Evolutionary conservation across 1,140 invertebrate species (phyloP).

Genomic region (Brachionus rubens): DNA sequence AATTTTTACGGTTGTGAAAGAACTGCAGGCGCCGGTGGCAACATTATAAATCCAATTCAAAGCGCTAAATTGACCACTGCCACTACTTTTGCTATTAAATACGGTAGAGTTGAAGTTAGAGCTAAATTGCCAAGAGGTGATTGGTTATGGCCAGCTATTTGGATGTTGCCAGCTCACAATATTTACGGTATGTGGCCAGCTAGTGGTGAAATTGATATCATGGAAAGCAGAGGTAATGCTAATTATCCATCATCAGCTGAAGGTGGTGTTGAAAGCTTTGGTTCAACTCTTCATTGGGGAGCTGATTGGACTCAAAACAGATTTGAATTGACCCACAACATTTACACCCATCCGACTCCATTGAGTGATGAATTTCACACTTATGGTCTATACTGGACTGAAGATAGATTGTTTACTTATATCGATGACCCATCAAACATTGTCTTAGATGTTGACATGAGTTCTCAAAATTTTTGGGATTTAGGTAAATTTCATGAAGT

Average conservation of each 20-base stretch:
- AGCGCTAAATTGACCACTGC: constrained; percentile 70
- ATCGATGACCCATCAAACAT: constrained; percentile 15
- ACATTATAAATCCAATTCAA: constrained; percentile 63
- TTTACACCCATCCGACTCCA: background rate
- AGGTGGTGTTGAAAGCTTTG: constrained; percentile 20
- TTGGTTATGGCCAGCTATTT: constrained; percentile 71
- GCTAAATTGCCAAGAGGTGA: constrained; percentile 73
- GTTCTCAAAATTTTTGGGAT: constrained; percentile 50
- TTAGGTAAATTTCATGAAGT: constrained; percentile 49
- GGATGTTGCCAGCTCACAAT: constrained; percentile 54
- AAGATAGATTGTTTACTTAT: constrained; percentile 19
- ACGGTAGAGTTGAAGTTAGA: constrained; percentile 71
- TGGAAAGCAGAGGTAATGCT: constrained; percentile 52
- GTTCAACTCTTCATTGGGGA: constrained; percentile 52
- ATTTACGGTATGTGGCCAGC: constrained; percentile 57
- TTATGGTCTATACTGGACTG: constrained; percentile 34
- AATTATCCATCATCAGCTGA: constrained; percentile 18
- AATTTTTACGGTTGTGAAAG: constrained; percentile 52
- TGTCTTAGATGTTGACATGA: constrained; percentile 49
- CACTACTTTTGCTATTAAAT: constrained; percentile 68
- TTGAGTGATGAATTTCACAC: constrained; percentile 18
- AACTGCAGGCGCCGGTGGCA: constrained; percentile 54
- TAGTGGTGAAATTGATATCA: constrained; percentile 60
- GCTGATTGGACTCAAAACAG: constrained; percentile 47
- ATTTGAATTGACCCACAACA: background rate